Base-by-base conservation (phyloP, 1,140 invertebrate genomes). In the Zaprionus ghesquierei region DNA sequence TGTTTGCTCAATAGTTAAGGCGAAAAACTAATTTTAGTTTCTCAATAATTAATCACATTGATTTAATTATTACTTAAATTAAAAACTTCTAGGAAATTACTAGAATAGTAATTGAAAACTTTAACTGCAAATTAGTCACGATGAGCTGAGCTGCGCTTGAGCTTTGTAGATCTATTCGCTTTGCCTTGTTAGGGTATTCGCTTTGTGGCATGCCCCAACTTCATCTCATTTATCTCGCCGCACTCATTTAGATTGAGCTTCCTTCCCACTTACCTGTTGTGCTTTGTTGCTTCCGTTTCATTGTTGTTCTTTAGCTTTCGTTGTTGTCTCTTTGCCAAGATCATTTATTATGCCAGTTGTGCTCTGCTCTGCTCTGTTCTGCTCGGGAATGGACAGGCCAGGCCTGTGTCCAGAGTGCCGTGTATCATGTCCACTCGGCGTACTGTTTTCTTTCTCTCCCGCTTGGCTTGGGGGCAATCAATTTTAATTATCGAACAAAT, bases 401-500 rank as follows among this genome's bases (percentile, higher is more conserved):
- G 13, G 25, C 27, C 51, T 54, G 15, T 27, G 20, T 54, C 25
- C 51, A 31, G 41, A 10, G 41, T 38, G 35, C 35, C n/a, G 35
- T 15, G 35, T 41, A 41, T 41, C n/a, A n/a, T 41, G 46, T 55
- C 60, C 59, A 46, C 38, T 49, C 27, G 63, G 38, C 25, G 44
- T 27, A 41, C 62, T 58, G 61, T 66, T 72, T 72, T 65, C n/a
- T n/a, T n/a, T n/a, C n/a, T 73, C 61, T 58, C 64, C 38, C 10
- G 56, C 55, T 31, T 59, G 54, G 69, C 27, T 51, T 46, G 53
- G 44, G 65, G 60, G 64, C 70, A 79, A 89, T 89, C 84, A 89
- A 89, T 89, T 89, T 89, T 89, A 89, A 89, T 89, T 89, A 89
- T 89, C 79, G 79, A 72, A 77, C 84, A 89, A 80, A 89, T 89